Conservation (phyloP, 2,888 invertebrate genomes). For the Eupithecia insigniata region DNA sequence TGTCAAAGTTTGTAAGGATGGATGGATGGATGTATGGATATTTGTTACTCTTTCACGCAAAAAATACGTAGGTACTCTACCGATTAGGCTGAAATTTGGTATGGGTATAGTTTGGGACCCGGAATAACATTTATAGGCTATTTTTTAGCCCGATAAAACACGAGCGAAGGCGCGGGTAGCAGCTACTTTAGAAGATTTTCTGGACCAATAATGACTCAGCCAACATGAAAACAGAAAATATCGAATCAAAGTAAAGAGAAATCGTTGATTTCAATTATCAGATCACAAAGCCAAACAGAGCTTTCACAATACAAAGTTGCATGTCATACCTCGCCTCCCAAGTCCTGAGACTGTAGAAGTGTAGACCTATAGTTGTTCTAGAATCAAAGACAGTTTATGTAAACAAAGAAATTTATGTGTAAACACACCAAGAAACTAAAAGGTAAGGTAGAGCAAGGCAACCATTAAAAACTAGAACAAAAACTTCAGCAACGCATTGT, state of each 20-base stretch:
- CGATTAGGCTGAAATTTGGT: too few species aligned
- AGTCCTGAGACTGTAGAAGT: conserved; percentile 32
- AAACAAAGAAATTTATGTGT: background rate
- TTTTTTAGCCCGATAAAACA: too few species aligned
- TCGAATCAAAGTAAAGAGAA: conserved; percentile 34
- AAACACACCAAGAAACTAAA: background rate
- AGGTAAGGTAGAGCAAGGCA: background rate
- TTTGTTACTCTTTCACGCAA: too few species aligned
- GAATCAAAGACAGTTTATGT: background rate
- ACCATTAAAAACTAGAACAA: background rate
- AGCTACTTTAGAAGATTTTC: background rate
- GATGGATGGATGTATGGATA: too few species aligned
- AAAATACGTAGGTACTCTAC: too few species aligned
- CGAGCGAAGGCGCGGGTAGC: too few species aligned
- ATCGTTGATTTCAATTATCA: conserved; percentile 35
- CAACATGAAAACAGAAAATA: conserved; percentile 18
- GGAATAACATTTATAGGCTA: too few species aligned
- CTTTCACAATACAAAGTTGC: conserved; percentile 49
- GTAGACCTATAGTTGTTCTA: background rate
- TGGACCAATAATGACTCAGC: conserved; percentile 15
- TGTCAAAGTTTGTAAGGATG: too few species aligned
- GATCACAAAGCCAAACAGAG: conserved; percentile 25
- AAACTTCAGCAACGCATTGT: background rate
- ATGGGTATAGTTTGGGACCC: too few species aligned
- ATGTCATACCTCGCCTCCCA: conserved; percentile 46